Percentiles rank a stretch among this genome's conserved stretches.
Conservation (phyloP, 2,797 vertebrate species). For the Percopsis omiscomaycus region DNA sequence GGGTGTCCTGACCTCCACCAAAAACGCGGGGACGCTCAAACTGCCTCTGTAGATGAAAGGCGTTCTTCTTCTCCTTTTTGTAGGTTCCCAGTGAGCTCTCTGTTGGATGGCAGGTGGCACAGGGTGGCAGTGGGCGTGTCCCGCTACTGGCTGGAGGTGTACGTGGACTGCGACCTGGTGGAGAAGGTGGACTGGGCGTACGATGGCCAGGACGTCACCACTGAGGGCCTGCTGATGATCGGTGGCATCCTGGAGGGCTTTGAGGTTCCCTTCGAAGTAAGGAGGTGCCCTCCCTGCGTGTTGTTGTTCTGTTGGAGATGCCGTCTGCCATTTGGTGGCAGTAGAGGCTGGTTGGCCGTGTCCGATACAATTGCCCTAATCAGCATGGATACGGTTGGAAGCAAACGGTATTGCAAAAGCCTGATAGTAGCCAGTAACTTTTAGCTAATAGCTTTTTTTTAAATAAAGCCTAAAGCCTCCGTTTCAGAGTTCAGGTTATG, state of each 20-base stretch:
- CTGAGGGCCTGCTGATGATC: constrained; percentile 76
- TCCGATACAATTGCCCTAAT: not conserved
- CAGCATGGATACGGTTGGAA: too few relatives aligned
- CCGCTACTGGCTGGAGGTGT: constrained; percentile 71
- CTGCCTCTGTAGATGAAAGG: too few relatives aligned
- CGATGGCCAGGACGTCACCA: constrained; percentile 75
- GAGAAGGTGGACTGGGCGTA: constrained; percentile 81
- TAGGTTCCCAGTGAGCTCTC: constrained; percentile 76
- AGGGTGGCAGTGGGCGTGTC: constrained; percentile 76
- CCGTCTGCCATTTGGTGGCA: constrained; percentile 26
- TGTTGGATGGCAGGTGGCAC: constrained; percentile 80
- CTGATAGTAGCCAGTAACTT: too few relatives aligned
- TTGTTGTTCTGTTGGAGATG: not conserved
- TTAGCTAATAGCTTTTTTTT: too few relatives aligned
- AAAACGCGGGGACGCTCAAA: too few relatives aligned
- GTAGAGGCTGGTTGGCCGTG: constrained; percentile 22
- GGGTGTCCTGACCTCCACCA: too few relatives aligned
- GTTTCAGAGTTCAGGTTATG: too few relatives aligned
- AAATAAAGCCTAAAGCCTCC: too few relatives aligned
- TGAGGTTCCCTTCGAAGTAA: constrained; percentile 82
- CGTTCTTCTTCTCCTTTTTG: not conserved
- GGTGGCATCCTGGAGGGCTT: constrained; percentile 79
- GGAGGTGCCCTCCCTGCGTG: not conserved
- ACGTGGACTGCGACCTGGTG: constrained; percentile 81
- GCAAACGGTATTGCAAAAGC: too few relatives aligned